Evolutionary conservation across 2,888 invertebrate genomes (phyloP).

Genomic region (Nomada goodeniana): DNA sequence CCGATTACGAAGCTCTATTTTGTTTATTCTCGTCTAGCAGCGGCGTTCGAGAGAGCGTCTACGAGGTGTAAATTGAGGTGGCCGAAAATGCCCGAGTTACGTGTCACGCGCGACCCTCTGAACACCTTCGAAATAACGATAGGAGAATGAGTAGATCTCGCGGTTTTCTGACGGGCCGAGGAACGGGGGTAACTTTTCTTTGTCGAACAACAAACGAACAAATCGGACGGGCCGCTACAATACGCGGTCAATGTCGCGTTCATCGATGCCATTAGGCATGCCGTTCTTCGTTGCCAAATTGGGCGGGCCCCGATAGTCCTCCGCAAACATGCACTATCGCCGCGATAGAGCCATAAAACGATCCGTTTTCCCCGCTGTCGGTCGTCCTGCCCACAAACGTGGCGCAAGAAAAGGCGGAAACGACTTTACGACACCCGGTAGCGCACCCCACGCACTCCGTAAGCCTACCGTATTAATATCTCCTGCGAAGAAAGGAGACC

Average conservation of each 20-base stretch:
- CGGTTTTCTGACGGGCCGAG: background rate
- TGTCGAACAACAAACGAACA: background rate
- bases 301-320: slow-evolving; percentile 59
- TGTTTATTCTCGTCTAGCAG: slow-evolving; percentile 57
- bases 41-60: slow-evolving; percentile 67
- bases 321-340: slow-evolving; percentile 65
- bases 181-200: background rate
- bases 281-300: slow-evolving; percentile 62
- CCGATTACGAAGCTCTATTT: slow-evolving; percentile 59
- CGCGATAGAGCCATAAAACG: slow-evolving; percentile 63
- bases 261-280: slow-evolving; percentile 62
- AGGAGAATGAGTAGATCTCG: background rate
- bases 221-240: background rate
- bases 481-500: slow-evolving; percentile 47
- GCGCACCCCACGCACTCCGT: slow-evolving; percentile 71
- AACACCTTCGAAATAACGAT: background rate
- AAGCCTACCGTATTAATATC: slow-evolving; percentile 72
- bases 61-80: slow-evolving; percentile 77
- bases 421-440: slow-evolving; percentile 79
- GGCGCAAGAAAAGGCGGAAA: slow-evolving; percentile 65
- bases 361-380: slow-evolving; percentile 60
- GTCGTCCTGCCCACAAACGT: slow-evolving; percentile 65
- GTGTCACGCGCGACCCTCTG: slow-evolving; percentile 20
- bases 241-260: slow-evolving; percentile 42
- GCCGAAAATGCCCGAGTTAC: slow-evolving; percentile 70